Evolutionary conservation across 2,888 invertebrate genomes (phyloP), one percentile per base, ranked within the genome.

Genomic region (Notocelia uddmanniana): DNA sequence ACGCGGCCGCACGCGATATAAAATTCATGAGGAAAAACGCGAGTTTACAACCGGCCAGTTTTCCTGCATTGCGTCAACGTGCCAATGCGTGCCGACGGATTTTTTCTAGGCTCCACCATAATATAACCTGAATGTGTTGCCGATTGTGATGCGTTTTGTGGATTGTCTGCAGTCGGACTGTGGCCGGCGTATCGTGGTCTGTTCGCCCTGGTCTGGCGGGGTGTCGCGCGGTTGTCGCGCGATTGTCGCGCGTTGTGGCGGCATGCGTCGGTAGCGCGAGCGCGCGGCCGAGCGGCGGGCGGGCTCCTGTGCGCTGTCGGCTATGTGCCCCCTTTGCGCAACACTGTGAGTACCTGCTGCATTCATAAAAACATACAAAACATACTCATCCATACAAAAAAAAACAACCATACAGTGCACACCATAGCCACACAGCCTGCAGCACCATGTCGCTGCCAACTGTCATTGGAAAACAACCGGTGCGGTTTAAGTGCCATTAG

Each of bases 311-410:
- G 83, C 93, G 92, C 92, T 89, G 90, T 91, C 91, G 92, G 93
- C 93, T 90, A 93, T 94, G 94, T 91, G 93, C 93, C 94, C 90
- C 89, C 90, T 85, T 89, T 89, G 91, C 92, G 91, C 91, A 91
- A 89, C 91, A 90, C 87, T 91, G 94, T 93, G 81, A 93, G 93
- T 93, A 90, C 79, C 26, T n/a, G 26, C 26, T n/a, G 5, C 26
- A 26, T 26, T 26, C 26, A 3, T 26, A 15, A 23, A 54, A 54
- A 15, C 8, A 26, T 2, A 3, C 15, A 15, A 15, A 6, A 41
- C 13, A 13, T 13, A 11, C 37, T 11, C 34, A 6, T 2, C 34
- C 37, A 34, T 9, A 34, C 34, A n/a, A n/a, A n/a, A n/a, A n/a
- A n/a, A n/a, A n/a, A 45, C 5, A 45, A 45, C 8, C 6, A 5